Evolutionary conservation across 2,113 vertebrate genomes (phyloP), one percentile per base, ranked within the genome.

Genomic region (Mesitornis unicolor): DNA sequence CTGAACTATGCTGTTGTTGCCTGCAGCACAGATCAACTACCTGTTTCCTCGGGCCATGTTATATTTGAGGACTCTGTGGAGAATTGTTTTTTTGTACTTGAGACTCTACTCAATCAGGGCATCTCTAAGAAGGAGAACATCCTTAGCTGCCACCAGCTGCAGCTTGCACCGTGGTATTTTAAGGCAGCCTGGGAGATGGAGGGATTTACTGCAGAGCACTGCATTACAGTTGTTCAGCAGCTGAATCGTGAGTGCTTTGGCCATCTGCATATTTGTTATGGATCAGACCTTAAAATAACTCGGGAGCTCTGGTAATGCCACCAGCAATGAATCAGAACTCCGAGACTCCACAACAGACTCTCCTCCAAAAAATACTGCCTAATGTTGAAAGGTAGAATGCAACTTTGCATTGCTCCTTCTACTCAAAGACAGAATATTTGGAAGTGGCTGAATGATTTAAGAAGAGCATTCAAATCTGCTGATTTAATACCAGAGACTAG

Each of bases 231-330:
- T 74, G 45, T 28, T 69, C 28, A 50, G 86, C 45, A 65, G 47
- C 54, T 89, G 77, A 77, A 61, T 54, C 17, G 10, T 14, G 21
- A 74, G 45, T 70, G 51, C 53, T 84, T 84, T 93, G 51, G 47
- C 25, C 45, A 10, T 86, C 61, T 64, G 5, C 11, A 1, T n/a
- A 19, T n/a, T 61, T 50, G 43, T 59, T 89, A 60, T 40, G 70
- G 87, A 75, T 89, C 24, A 56, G 65, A 51, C 36, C 42, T 79
- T 79, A 68, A 84, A 90, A 74, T 91, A 84, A 17, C 26, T 67
- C 6, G 29, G 1, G 3, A 89, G 36, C 40, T 78, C 2, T 45
- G 35, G 21, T 80, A 61, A 45, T 70, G 45, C 59, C 13, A 47
- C 29, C 33, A 40, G 28, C 42, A 45, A 5, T 54, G 28, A 81